Conservation (phyloP, 2,113 vertebrate genomes). For the Monopterus albus region DNA sequence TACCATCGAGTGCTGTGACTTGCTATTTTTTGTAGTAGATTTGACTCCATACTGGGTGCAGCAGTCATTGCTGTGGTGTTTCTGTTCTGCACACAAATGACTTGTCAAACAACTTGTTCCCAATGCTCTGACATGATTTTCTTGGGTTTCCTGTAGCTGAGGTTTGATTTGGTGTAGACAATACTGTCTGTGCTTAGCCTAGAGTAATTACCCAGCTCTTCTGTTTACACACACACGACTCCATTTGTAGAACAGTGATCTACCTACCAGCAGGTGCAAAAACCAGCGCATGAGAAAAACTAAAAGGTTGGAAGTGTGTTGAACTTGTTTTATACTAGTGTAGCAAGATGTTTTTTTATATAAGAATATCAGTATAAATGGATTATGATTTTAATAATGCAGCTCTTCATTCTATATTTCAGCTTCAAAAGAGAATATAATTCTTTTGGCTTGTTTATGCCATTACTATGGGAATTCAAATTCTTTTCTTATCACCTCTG, state of each 20-base stretch:
- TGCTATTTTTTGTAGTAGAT: neutral
- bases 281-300: conserved; percentile 7
- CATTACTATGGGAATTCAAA: conserved; percentile 38
- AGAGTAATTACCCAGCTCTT: neutral
- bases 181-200: neutral
- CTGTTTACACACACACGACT: neutral
- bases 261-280: conserved; percentile 9
- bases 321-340: conserved; percentile 22
- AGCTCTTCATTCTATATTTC: conserved; percentile 12
- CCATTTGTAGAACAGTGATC: neutral
- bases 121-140: neutral
- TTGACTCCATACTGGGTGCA: neutral
- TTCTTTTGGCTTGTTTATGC: conserved; percentile 40
- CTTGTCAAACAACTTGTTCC: neutral
- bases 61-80: neutral
- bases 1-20: neutral
- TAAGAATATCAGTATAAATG: conserved; percentile 34
- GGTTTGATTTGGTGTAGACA: neutral
- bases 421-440: conserved; percentile 41
- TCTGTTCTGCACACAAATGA: neutral
- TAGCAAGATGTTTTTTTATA: conserved; percentile 40
- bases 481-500: conserved; percentile 65
- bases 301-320: conserved; percentile 12
- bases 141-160: neutral
- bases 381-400: conserved; percentile 42